These are phyloP conservation scores for Lasioglossum morio DNA, from an alignment of 2,888 invertebrate species.

Conservation along the genomic window DNA sequence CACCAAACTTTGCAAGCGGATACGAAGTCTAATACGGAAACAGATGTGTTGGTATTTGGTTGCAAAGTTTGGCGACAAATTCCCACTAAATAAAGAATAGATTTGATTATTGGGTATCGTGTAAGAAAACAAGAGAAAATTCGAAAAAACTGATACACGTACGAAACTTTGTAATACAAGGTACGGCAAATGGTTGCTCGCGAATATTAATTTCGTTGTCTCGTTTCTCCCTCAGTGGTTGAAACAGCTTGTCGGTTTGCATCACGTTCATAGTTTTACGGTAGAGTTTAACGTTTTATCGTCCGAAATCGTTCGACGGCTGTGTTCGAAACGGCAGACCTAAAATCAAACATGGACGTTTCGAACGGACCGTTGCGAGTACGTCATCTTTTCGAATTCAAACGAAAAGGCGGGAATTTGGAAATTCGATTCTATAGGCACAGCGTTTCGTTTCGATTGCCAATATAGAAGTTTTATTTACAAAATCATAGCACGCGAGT, in stretches of 20 bases:
- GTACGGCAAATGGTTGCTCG: slow-evolving; percentile 17
- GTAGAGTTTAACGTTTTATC: not conserved
- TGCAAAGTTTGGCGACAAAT: no score
- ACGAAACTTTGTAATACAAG: slow-evolving; percentile 12
- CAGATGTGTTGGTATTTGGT: no score
- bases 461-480: slow-evolving; percentile 78
- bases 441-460: slow-evolving; percentile 51
- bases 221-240: slow-evolving; percentile 46
- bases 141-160: not conserved
- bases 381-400: slow-evolving; percentile 1
- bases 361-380: not conserved
- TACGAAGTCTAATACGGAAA: no score
- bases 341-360: not conserved
- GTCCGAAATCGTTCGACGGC: not conserved
- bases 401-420: not conserved
- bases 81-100: no score
- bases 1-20: no score
- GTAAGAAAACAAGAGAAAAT: not conserved
- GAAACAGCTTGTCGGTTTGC: slow-evolving; percentile 40
- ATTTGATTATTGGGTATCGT: not conserved
- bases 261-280: slow-evolving; percentile 72
- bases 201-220: slow-evolving; percentile 44
- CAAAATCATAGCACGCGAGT: slow-evolving; percentile 71
- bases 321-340: not conserved
- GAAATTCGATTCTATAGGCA: not conserved